Base-by-base conservation (phyloP, 2,888 invertebrate genomes). In the Megastigmus dorsalis region DNA sequence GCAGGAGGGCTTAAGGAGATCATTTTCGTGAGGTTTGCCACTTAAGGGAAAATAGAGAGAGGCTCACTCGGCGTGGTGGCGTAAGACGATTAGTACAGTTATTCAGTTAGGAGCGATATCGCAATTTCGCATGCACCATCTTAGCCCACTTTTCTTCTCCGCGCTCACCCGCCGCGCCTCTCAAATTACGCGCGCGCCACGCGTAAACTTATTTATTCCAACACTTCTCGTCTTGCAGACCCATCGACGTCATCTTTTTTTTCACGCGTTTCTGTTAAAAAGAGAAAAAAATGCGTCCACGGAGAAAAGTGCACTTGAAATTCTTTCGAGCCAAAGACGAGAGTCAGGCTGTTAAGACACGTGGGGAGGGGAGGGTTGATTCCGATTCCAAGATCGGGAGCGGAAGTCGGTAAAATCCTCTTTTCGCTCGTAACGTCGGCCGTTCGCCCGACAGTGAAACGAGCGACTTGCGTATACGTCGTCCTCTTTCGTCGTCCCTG, bases 61-160 rank as follows among this genome's bases (percentile, higher is more conserved):
- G n/a, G n/a, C n/a, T n/a, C n/a, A 54, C 52, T 67, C 65, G 4
- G 15, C 45, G 69, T 50, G 45, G 43, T 48, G 72, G 55, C 59
- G 43, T 74, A 68, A 77, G 65, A 30, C 60, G 77, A 77, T 77
- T 75, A 75, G 59, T 60, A 50, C 59, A 55, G 68, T 72, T 72
- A 75, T 75, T 72, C 67, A 65, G 71, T 74, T 72, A 68, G 55
- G 33, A 54, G 50, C 69, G 63, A 55, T 72, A 68, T 72, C 65
- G 65, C 74, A 52, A 65, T 69, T 72, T 74, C 45, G 41, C 65
- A n/a, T 60, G 45, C 41, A 59, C 62, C 55, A 30, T 57, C 65
- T 68, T 36, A 59, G 50, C 30, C 59, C 65, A 45, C 45, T 65
- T 69, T 68, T 69, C 63, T 59, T 38, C 13, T n/a, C n/a, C n/a